Conservation (phyloP, 2,797 vertebrate species). For the Poeciliopsis paucimaculata region DNA sequence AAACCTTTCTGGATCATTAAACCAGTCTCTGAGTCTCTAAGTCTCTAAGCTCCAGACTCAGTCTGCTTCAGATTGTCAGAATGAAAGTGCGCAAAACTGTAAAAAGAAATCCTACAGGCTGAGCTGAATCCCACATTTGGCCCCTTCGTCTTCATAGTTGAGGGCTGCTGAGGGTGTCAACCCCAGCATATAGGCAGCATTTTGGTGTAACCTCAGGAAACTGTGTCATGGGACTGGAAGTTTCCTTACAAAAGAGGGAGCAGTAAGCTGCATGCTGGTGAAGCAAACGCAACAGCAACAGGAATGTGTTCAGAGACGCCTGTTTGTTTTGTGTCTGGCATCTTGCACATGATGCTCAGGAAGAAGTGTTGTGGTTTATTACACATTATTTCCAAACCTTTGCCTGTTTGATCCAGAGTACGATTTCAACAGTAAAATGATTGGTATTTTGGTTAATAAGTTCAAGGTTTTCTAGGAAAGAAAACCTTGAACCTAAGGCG, state of each 20-base stretch:
- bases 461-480: neutral
- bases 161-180: slow-evolving; percentile 70
- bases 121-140: slow-evolving; percentile 54
- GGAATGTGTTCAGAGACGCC: slow-evolving; percentile 15
- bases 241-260: slow-evolving; percentile 58
- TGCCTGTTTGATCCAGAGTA: neutral
- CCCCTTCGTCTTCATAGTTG: slow-evolving; percentile 64
- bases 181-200: slow-evolving; percentile 56
- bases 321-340: slow-evolving; percentile 17
- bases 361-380: neutral
- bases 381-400: neutral
- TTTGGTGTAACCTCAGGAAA: slow-evolving; percentile 74
- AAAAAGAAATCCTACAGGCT: slow-evolving; percentile 57
- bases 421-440: neutral
- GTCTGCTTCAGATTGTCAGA: slow-evolving; percentile 13
- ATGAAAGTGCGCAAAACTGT: slow-evolving; percentile 35
- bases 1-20: neutral
- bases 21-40: no score
- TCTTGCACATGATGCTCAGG: neutral
- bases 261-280: slow-evolving; percentile 44
- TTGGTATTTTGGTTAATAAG: neutral
- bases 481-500: no score
- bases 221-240: slow-evolving; percentile 46
- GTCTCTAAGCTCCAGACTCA: neutral
- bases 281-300: slow-evolving; percentile 41